Evolutionary conservation across 2,113 vertebrate genomes (phyloP), one percentile per base, ranked within the genome.

Genomic region (Sorex fumeus): DNA sequence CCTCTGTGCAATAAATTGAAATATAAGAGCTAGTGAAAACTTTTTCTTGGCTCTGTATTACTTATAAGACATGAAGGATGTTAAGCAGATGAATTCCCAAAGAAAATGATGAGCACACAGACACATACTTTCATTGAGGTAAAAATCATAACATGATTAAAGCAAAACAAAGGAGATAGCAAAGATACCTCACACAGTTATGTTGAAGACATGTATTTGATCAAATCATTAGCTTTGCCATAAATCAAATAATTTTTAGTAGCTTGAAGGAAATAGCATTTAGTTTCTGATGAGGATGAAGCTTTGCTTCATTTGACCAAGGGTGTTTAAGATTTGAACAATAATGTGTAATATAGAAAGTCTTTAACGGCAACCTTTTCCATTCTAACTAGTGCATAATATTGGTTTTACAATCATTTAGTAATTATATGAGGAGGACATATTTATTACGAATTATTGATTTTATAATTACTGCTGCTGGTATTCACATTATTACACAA

Each of bases 361-460:
- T 97, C 97, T 98, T 98, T 98, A 98, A 94, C 80, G 69, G 95
- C 96, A 98, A 97, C 96, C 96, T 98, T 97, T 97, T 97, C 96
- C 92, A 97, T 97, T 98, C 96, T 97, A 98, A 97, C 94, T 96
- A 97, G 97, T 97, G 95, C 88, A 96, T 97, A 98, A 98, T 98
- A 98, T 98, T 98, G 98, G 98, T 97, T 98, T 98, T 98, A 93
- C 96, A 98, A 98, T 98, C 97, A 98, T 97, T 98, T 97, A 97
- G 97, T 98, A 98, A 98, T 98, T 98, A 98, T 97, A 98, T 98
- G 97, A 98, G 97, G 97, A 98, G 97, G 97, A 98, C 97, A 98
- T 98, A 98, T 98, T 98, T 98, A 98, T 98, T 98, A 98, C 93
- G 2, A 98, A 98, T 97, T 98, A 98, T 98, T 98, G 98, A 98